These are phyloP conservation scores for Philopotamus ludificatus DNA, from an alignment of 1,140 invertebrate species.

Conservation along the genomic window DNA sequence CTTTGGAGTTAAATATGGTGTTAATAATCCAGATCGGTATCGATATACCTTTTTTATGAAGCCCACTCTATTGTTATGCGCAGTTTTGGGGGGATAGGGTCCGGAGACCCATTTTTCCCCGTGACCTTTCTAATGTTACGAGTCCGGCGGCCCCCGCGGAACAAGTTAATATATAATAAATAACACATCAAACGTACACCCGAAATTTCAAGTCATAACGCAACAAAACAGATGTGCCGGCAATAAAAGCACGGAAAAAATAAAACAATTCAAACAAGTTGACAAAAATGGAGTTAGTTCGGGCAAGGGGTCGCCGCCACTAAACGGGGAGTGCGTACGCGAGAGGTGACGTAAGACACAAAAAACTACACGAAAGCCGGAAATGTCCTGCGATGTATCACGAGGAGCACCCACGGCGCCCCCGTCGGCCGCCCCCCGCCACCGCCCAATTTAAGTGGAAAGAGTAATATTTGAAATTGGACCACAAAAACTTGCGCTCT, in stretches of 20 bases:
- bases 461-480: conserved; percentile 30
- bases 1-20: too few relatives aligned
- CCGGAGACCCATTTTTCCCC: too few relatives aligned
- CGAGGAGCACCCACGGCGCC: neutral
- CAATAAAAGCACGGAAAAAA: conserved; percentile 4
- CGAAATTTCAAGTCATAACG: neutral
- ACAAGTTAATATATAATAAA: too few relatives aligned
- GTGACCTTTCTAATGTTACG: too few relatives aligned
- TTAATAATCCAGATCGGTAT: too few relatives aligned
- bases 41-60: too few relatives aligned
- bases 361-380: conserved; percentile 31
- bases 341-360: conserved; percentile 29
- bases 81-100: too few relatives aligned
- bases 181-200: too few relatives aligned
- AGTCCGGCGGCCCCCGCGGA: too few relatives aligned
- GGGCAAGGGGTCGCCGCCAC: neutral
- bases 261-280: too few relatives aligned
- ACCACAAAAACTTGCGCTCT: conserved; percentile 18
- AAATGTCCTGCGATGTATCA: conserved; percentile 29
- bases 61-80: too few relatives aligned
- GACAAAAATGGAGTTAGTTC: conserved; percentile 1
- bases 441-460: conserved; percentile 25
- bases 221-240: conserved; percentile 3
- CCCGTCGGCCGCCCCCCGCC: neutral
- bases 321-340: conserved; percentile 21